Evolutionary conservation across 2,888 invertebrate species (phyloP), one percentile per base, ranked within the genome.

Genomic region (Morinoia aosen): DNA sequence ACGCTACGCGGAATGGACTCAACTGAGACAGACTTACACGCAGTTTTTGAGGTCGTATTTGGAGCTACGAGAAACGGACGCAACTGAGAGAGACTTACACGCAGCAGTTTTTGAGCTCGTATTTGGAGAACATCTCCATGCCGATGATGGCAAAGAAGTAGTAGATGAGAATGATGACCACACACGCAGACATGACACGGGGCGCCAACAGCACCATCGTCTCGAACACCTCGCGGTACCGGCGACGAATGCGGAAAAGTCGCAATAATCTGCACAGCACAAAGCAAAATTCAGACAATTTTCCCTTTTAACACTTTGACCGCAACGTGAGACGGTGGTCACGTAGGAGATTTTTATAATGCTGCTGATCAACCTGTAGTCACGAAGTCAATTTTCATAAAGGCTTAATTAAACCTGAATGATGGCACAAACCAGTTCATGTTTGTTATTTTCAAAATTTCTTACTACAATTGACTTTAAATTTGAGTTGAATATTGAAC

Each of bases 101-200:
- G 97, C 99, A 99, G 97, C 99, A 99, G 97, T 99, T 98, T 97
- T 97, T 98, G 97, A 99, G 98, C 97, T 98, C 98, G 97, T 98
- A 98, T 0, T 98, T 98, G 0, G 98, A 98, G 97, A 99, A 99
- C 56, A 98, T 97, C 97, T 99, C 99, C 98, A 99, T 99, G 95
- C 98, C 99, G 97, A 99, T 98, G 97, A 99, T 98, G 7, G 98
- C 98, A 97, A 98, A 99, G 97, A 98, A 98, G 97, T 98, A 99
- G 97, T 98, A 99, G 97, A 99, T 97, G 95, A 97, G 96, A 39
- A 97, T 96, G 95, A 99, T 98, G 25, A 98, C 98, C 96, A 98
- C 98, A 25, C 98, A 98, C 0, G 99, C 98, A 0, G 98, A 98
- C 95, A 98, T 98, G 98, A 99, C 98, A 48, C 98, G 97, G n/a